Evolutionary conservation across 2,797 vertebrate genomes (phyloP).

Genomic region (Hybognathus amarus): DNA sequence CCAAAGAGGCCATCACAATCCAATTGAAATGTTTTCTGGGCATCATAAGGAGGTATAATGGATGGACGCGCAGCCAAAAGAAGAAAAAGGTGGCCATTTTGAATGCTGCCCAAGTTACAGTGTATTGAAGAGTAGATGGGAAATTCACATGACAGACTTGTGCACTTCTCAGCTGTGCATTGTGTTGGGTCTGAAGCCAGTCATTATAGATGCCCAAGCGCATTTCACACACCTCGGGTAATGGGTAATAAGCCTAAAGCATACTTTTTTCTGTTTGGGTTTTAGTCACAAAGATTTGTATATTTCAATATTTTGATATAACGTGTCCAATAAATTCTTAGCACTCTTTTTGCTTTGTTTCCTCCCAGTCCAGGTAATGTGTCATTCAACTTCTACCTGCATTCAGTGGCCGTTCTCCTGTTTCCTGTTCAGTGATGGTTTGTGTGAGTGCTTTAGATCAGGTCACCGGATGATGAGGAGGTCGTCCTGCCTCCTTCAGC

Average conservation of each 20-base stretch:
- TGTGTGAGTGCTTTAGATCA: slow-evolving; percentile 9
- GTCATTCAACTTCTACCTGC: slow-evolving; percentile 18
- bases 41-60: slow-evolving; percentile 81
- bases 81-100: slow-evolving; percentile 72
- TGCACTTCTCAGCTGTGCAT: slow-evolving; percentile 43
- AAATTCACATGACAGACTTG: slow-evolving; percentile 70
- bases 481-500: slow-evolving; percentile 19
- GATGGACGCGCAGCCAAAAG: slow-evolving; percentile 63
- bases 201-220: slow-evolving; percentile 38
- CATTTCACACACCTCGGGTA: slow-evolving; percentile 7
- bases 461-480: neutral
- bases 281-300: slow-evolving; percentile 23
- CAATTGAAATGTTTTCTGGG: slow-evolving; percentile 85
- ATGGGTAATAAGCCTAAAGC: slow-evolving; percentile 14
- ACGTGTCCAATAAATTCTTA: slow-evolving; percentile 13
- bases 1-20: slow-evolving; percentile 84
- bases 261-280: slow-evolving; percentile 13
- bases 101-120: slow-evolving; percentile 69
- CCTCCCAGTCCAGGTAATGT: neutral
- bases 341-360: neutral
- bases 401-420: neutral
- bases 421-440: neutral
- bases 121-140: slow-evolving; percentile 75
- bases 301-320: slow-evolving; percentile 15
- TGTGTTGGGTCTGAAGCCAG: slow-evolving; percentile 29